These are phyloP conservation scores for Geothlypis trichas DNA, from an alignment of 2,113 vertebrate genomes.

Conservation along the genomic window DNA sequence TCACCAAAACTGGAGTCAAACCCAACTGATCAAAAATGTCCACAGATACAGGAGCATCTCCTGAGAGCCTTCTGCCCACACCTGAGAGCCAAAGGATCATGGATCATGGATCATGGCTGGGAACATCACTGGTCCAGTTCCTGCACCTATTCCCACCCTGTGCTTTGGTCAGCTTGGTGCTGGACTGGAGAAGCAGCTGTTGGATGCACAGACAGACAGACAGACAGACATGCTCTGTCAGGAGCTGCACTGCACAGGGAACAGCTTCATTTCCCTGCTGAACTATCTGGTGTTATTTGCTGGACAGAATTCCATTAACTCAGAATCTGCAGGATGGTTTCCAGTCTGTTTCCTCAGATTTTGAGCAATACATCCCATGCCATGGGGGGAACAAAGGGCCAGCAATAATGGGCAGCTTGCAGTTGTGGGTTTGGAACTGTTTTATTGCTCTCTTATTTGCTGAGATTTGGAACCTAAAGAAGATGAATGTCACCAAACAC, in stretches of 20 bases:
- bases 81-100: fast-evolving
- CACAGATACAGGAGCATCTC: neutral
- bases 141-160: fast-evolving
- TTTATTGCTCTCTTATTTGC: neutral
- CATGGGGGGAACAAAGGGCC: neutral
- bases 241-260: neutral
- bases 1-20: neutral
- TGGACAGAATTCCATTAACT: neutral
- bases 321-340: neutral
- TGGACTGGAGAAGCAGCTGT: neutral
- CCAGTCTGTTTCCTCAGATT: neutral
- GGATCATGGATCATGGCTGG: fast-evolving
- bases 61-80: neutral
- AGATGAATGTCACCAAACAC: neutral
- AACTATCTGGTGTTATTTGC: too few relatives aligned
- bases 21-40: neutral
- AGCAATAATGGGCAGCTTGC: neutral
- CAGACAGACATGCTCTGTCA: neutral
- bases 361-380: neutral
- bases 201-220: neutral
- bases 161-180: neutral
- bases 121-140: fast-evolving
- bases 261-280: neutral
- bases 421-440: neutral
- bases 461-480: neutral